A percentile compares a stretch with the other conserved stretches of the same genome.
Conservation (phyloP, 2,888 invertebrate genomes). For the Volucella zonaria region DNA sequence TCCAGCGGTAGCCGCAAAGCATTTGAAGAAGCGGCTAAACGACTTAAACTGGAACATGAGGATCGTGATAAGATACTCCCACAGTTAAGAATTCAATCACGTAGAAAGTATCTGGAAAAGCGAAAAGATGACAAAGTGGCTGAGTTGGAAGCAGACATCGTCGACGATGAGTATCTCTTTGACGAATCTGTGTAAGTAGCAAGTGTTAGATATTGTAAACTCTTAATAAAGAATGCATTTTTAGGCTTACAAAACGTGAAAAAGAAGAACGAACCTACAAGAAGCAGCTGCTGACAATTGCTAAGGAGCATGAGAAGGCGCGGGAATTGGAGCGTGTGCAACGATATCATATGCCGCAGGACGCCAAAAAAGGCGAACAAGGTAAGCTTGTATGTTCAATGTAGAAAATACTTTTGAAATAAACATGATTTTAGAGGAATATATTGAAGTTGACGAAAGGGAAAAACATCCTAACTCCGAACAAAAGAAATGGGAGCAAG, state of each 20-base stretch:
- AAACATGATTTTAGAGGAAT: constrained; percentile 84
- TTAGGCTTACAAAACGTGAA: constrained; percentile 93
- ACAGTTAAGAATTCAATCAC: constrained; percentile 93
- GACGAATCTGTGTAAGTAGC: constrained; percentile 90
- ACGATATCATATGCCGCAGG: constrained; percentile 97
- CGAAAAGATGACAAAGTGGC: constrained; percentile 97
- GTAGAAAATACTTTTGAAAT: constrained; percentile 7
- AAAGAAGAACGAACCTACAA: constrained; percentile 93
- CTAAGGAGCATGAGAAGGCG: constrained; percentile 97
- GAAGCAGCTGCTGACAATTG: constrained; percentile 93
- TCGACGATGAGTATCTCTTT: constrained; percentile 98
- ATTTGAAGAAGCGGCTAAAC: constrained; percentile 94
- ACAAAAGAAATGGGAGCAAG: constrained; percentile 98
- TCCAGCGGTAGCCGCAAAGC: constrained; percentile 86
- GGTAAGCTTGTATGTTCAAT: constrained; percentile 79
- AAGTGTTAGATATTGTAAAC: neutral
- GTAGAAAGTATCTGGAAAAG: constrained; percentile 96
- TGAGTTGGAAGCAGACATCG: constrained; percentile 96
- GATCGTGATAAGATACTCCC: constrained; percentile 94
- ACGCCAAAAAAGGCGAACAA: constrained; percentile 89
- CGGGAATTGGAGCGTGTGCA: constrained; percentile 95
- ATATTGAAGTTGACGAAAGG: constrained; percentile 92
- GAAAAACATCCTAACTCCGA: constrained; percentile 93
- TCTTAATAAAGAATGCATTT: neutral
- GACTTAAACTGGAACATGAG: constrained; percentile 93